A percentile compares a stretch with the other conserved stretches of the same genome.
Conservation (phyloP, 2,888 invertebrate species). For the Scotopteryx bipunctaria region DNA sequence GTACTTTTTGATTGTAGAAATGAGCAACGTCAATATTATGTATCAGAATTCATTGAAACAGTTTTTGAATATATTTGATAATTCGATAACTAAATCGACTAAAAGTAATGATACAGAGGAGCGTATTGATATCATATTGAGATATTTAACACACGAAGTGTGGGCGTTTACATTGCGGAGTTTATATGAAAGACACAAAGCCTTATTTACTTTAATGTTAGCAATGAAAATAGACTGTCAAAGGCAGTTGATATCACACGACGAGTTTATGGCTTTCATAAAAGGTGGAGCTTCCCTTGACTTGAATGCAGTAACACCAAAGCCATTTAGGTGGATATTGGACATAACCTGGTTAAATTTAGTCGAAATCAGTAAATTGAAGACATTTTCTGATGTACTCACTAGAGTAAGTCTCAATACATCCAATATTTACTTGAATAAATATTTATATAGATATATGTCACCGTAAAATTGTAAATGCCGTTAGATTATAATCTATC, state of each 20-base stretch:
- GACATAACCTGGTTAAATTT: slow-evolving; percentile 98
- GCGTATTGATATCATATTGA: slow-evolving; percentile 93
- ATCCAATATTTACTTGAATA: too few relatives aligned
- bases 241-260: slow-evolving; percentile 90
- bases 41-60: slow-evolving; percentile 98
- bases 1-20: slow-evolving; percentile 98
- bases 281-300: slow-evolving; percentile 98
- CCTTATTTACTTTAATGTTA: slow-evolving; percentile 95
- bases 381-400: slow-evolving; percentile 90
- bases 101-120: slow-evolving; percentile 93
- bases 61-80: slow-evolving; percentile 96
- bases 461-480: too few relatives aligned
- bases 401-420: slow-evolving; percentile 87
- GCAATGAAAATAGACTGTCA: slow-evolving; percentile 97
- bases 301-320: slow-evolving; percentile 94
- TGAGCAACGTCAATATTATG: slow-evolving; percentile 98
- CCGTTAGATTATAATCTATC: neutral
- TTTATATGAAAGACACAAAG: slow-evolving; percentile 96
- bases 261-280: slow-evolving; percentile 97
- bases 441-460: too few relatives aligned
- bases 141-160: slow-evolving; percentile 94
- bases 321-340: slow-evolving; percentile 97
- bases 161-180: slow-evolving; percentile 96
- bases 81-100: slow-evolving; percentile 94
- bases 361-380: slow-evolving; percentile 94